Evolutionary conservation across 2,113 vertebrate genomes (phyloP), one percentile per base, ranked within the genome.

Genomic region (Uria aalge): DNA sequence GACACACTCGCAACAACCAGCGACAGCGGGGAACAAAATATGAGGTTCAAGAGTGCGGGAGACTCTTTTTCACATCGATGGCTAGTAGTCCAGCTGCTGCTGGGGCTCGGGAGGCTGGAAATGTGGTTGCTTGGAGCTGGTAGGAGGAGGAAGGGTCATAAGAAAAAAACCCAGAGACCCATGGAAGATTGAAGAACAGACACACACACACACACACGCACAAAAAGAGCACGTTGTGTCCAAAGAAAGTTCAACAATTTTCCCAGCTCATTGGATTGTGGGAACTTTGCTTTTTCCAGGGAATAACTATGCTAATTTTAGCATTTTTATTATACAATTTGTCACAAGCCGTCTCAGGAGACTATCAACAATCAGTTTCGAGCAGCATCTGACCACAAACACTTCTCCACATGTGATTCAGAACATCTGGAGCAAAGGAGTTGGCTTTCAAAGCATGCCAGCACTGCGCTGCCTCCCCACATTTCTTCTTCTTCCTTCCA

Each of bases 251-350:
- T 97, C 91, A 98, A 74, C 94, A 90, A 97, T 95, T 98, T 98
- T 98, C 98, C 98, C 98, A 98, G 98, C 97, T 98, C 80, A 52
- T 64, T 97, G 97, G 95, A 97, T 98, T 98, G 98, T 98, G 98
- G 98, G 98, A 98, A 98, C 97, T 96, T 94, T 84, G 89, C 94
- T 97, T 98, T 98, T 98, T 98, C 94, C 96, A 97, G 95, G 97
- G 98, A 98, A 98, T 95, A 97, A 96, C 93, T 95, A 62, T 45
- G 87, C 97, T 98, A 98, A 98, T 98, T 98, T 98, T 98, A 98
- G 97, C 97, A 77, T 98, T 98, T 98, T 98, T 98, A 98, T 98
- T 97, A 97, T 97, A 98, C 97, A 96, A 72, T 98, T 98, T 98
- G 98, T 98, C 98, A 98, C 63, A 83, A 85, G 96, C 95, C 23